phyloP scores from a whole-genome alignment of 1,140 invertebrate species.

The Drosophila yakuba region DNA sequence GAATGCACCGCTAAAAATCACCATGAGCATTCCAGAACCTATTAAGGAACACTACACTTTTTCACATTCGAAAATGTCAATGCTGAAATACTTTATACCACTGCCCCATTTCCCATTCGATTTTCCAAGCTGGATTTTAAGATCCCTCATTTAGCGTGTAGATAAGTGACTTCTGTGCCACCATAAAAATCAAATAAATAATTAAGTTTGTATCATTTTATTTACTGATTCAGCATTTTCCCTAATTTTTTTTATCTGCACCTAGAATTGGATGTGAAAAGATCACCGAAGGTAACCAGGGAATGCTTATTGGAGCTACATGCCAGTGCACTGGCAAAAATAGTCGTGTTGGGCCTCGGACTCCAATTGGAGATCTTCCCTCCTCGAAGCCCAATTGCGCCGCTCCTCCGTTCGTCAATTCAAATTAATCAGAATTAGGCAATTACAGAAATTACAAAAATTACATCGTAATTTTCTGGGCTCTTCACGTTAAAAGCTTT shows the following conservation, averaged over 20 bases:
- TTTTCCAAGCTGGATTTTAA: too few species aligned
- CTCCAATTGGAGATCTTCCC: slow-evolving; percentile 33
- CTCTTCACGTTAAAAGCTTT: slow-evolving; percentile 81
- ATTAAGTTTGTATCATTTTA: neutral
- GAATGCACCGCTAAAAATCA: slow-evolving; percentile 13
- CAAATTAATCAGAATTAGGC: slow-evolving; percentile 84
- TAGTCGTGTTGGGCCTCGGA: slow-evolving; percentile 35
- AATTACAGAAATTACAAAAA: slow-evolving; percentile 85
- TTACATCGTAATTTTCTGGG: slow-evolving; percentile 83
- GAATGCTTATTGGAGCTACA: slow-evolving; percentile 32
- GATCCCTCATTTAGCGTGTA: too few species aligned
- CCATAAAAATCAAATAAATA: neutral
- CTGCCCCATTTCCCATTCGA: too few species aligned
- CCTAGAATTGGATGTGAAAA: slow-evolving; percentile 4
- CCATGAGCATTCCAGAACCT: too few species aligned
- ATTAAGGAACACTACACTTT: too few species aligned
- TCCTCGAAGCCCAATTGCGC: neutral
- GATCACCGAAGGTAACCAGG: slow-evolving; percentile 18
- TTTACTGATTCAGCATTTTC: too few species aligned
- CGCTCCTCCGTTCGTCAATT: slow-evolving; percentile 59
- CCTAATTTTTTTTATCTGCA: slow-evolving; percentile 12
- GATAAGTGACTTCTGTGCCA: too few species aligned
- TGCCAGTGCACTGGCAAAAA: slow-evolving; percentile 42
- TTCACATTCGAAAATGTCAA: too few species aligned
- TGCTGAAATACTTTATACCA: too few species aligned